Conservation (phyloP, 1,140 invertebrate species). For the Zaprionus nigranus region DNA sequence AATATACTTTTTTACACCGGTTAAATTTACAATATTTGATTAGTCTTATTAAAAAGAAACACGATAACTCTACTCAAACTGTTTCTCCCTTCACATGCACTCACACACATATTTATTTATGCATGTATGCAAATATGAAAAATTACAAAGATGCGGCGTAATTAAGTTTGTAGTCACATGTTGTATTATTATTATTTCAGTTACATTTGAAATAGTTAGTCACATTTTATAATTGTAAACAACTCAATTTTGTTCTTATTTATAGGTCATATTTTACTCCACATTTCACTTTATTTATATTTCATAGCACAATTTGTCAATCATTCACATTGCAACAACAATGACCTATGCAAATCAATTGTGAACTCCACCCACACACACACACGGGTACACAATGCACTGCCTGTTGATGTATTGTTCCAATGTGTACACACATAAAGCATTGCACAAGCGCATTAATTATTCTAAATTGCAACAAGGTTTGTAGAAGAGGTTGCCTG, state of each 20-base stretch:
- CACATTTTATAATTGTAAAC: too few species aligned
- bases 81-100: too few species aligned
- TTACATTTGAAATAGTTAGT: too few species aligned
- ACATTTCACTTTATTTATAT: not conserved
- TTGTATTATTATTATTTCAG: not conserved
- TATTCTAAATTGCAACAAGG: constrained; percentile 10
- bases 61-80: not conserved
- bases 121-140: not conserved
- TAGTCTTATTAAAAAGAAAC: not conserved
- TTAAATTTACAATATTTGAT: not conserved
- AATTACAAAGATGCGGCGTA: not conserved
- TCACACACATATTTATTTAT: not conserved
- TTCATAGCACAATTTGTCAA: not conserved
- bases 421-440: constrained; percentile 20
- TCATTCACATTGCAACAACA: not conserved
- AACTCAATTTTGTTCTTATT: too few species aligned
- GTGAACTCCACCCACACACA: constrained; percentile 32
- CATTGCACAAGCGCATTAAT: constrained; percentile 4
- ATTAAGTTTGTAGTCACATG: not conserved
- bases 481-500: not conserved
- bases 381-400: not conserved
- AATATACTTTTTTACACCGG: not conserved
- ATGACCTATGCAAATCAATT: not conserved
- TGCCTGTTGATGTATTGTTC: not conserved
- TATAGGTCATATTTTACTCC: not conserved